phyloP scores from a whole-genome alignment of 2,797 vertebrate species.

The Huso huso region DNA sequence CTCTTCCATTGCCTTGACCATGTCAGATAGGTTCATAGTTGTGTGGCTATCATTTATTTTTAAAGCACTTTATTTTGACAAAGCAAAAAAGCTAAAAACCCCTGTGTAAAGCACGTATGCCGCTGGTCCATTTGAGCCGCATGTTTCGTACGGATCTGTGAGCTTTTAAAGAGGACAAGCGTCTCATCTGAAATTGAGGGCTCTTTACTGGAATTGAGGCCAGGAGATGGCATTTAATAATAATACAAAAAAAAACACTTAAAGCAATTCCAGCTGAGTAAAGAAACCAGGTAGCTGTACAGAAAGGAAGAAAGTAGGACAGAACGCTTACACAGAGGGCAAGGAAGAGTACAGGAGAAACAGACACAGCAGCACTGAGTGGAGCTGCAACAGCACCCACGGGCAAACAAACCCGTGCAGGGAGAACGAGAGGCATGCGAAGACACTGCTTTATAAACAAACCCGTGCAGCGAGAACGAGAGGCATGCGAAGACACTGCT shows the following conservation, averaged over 20 bases:
- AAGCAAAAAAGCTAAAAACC: neutral
- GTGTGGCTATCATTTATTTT: neutral
- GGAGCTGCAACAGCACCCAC: neutral
- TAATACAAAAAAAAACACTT: slow-evolving; percentile 32
- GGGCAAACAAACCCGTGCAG: neutral
- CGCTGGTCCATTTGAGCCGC: slow-evolving; percentile 23
- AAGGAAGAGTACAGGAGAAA: slow-evolving; percentile 38
- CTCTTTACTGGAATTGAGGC: slow-evolving; percentile 49
- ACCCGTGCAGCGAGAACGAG: too few relatives aligned
- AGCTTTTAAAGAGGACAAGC: slow-evolving; percentile 12
- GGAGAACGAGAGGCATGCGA: too few relatives aligned
- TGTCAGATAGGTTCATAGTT: neutral
- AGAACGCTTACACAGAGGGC: slow-evolving; percentile 25
- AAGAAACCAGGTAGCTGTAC: slow-evolving; percentile 20
- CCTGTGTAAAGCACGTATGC: neutral
- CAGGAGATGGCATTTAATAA: slow-evolving; percentile 45
- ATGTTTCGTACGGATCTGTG: slow-evolving; percentile 19
- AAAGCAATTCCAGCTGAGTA: slow-evolving; percentile 26
- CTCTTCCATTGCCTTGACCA: too few relatives aligned
- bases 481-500: too few relatives aligned
- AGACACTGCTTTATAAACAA: too few relatives aligned
- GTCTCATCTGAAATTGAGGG: slow-evolving; percentile 49
- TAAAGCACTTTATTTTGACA: neutral
- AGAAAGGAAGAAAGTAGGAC: slow-evolving; percentile 25
- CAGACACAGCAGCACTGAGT: slow-evolving; percentile 12